Percentiles rank a stretch among this genome's conserved stretches.
These are phyloP conservation scores for Pheucticus melanocephalus DNA, from an alignment of 2,113 vertebrate species.

Conservation along the genomic window DNA sequence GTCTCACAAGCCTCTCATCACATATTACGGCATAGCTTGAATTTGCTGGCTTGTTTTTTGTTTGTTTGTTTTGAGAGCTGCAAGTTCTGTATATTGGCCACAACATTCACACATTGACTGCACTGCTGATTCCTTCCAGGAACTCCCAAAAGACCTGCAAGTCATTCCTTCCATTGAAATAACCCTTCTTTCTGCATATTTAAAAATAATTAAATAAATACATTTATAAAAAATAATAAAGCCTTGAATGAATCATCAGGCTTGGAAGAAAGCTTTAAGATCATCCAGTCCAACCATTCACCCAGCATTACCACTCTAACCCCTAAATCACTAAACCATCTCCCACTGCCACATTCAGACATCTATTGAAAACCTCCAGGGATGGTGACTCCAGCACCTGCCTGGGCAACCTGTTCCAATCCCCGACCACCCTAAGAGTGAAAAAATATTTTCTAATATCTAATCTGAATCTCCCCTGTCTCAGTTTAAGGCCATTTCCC, in stretches of 20 bases:
- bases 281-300: not conserved
- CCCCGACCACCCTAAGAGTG: no score
- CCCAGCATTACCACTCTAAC: not conserved
- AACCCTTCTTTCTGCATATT: not conserved
- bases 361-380: not conserved
- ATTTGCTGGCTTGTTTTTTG: not conserved
- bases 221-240: no score
- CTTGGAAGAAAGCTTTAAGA: not conserved
- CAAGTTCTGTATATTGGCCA: not conserved
- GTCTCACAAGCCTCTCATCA: not conserved
- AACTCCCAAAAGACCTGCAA: not conserved
- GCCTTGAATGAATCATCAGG: not conserved
- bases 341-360: fast-evolving
- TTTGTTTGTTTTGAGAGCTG: not conserved
- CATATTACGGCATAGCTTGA: not conserved
- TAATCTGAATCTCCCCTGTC: not conserved
- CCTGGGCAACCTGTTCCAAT: not conserved
- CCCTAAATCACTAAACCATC: not conserved
- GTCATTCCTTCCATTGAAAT: not conserved
- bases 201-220: no score
- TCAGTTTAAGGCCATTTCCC: not conserved
- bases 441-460: not conserved
- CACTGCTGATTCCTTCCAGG: not conserved
- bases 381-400: not conserved
- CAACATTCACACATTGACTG: not conserved